Base-by-base conservation (phyloP, 2,797 vertebrate genomes). In the Gambusia yucatana region DNA sequence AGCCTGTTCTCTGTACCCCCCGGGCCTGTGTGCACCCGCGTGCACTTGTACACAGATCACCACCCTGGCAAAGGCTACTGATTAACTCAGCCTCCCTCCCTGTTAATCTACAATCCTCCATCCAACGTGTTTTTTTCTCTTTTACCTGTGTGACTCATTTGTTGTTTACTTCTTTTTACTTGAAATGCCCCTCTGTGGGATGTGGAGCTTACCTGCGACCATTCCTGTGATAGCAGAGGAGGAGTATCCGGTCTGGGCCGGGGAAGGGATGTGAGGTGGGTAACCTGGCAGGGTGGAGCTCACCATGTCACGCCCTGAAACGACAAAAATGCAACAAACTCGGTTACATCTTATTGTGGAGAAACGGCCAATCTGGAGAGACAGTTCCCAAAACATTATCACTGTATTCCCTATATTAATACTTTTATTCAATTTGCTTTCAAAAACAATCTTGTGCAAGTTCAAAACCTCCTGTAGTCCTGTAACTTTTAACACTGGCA, bases 231-330 rank as follows among this genome's bases (percentile, higher is more conserved):
- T 97, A 86, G 97, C 95, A 1, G 97, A 98, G 39, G 97, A 96
- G n/a, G 97, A 91, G 90, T 97, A 98, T 79, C 96, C 96, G 7
- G 96, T 92, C 94, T 98, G 97, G 55, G 96, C 95, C 0, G 94
- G 89, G 22, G 97, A 93, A 47, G 97, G 96, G 89, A 98, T 97
- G 94, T 98, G 97, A 63, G 97, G 97, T n/a, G 97, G 97, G 90
- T 98, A 98, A 33, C 97, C 97, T 0, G 97, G 97, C 75, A 98
- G 93, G 28, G 97, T 97, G 87, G 97, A 96, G 91, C 96, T 97
- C 84, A 97, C 96, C 96, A 97, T 96, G 84, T 98, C 97, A 85
- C 97, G 95, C 79, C 97, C 97, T 98, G 84, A 30, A 82, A 86
- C 85, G 75, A 84, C 75, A 91, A 25, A 67, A 43, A 41, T 13